Evolutionary conservation across 2,113 vertebrate species (phyloP).

Genomic region (Tricholaema leucomelas): DNA sequence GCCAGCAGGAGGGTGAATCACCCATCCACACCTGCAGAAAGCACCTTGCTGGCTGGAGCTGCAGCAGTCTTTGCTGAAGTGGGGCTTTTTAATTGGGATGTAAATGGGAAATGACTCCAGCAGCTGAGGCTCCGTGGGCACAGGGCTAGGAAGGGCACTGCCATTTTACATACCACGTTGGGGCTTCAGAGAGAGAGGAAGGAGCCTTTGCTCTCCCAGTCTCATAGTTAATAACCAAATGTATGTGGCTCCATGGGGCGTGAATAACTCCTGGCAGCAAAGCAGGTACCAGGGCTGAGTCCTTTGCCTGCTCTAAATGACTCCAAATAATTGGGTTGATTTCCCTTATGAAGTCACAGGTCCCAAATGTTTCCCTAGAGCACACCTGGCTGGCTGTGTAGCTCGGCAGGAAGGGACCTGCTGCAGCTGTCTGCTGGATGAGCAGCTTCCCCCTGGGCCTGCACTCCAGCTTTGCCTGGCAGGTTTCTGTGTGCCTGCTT

Average conservation of each 20-base stretch:
- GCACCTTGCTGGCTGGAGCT: neutral
- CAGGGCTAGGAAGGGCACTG: neutral
- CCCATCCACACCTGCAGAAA: conserved; percentile 10
- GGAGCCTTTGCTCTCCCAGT: neutral
- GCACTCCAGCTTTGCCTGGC: neutral
- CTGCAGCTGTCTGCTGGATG: neutral
- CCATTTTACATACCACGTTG: neutral
- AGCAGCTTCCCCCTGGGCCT: neutral
- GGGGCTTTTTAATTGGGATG: neutral
- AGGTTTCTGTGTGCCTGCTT: neutral
- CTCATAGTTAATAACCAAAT: conserved; percentile 50
- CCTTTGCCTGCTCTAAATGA: neutral
- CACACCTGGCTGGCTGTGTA: neutral
- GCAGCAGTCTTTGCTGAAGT: neutral
- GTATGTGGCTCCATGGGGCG: conserved; percentile 38
- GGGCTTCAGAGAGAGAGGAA: neutral
- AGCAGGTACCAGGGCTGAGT: neutral
- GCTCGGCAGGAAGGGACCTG: fast-evolving
- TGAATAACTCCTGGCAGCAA: conserved; percentile 45
- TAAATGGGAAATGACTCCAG: conserved; percentile 33
- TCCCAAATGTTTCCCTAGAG: fast-evolving
- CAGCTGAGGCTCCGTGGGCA: conserved; percentile 15
- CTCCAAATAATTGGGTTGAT: neutral
- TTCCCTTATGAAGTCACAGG: neutral
- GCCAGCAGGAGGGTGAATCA: neutral